Conservation (phyloP, 1,140 invertebrate species). For the Drosophila malerkotliana region DNA sequence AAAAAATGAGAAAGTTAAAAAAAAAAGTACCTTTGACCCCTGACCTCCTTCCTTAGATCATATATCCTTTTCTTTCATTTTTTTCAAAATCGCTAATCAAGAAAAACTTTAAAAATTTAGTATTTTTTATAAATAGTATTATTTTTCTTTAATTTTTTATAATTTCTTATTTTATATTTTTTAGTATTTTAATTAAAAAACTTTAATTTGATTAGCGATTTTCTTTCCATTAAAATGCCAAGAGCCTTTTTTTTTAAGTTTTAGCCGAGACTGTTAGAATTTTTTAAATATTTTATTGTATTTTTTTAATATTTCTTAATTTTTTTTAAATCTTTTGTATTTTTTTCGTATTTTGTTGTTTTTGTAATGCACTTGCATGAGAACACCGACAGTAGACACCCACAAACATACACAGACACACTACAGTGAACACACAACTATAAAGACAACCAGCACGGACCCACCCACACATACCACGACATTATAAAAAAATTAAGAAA, state of each 20-base stretch:
- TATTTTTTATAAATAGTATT: neutral
- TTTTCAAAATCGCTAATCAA: neutral
- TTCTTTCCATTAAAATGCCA: neutral
- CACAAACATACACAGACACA: neutral
- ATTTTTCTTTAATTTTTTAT: neutral
- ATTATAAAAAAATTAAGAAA: too few species aligned
- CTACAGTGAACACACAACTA: neutral
- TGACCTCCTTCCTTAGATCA: neutral
- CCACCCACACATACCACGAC: neutral
- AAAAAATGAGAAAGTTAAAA: too few species aligned
- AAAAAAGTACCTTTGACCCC: neutral
- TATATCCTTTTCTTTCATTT: neutral
- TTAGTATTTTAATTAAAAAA: neutral
- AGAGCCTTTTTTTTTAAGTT: neutral
- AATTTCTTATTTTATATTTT: neutral
- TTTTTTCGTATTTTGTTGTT: neutral
- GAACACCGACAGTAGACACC: slow-evolving; percentile 1
- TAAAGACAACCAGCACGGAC: neutral
- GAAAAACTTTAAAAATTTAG: neutral
- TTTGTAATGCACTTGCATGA: slow-evolving; percentile 8
- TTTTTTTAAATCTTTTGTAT: neutral
- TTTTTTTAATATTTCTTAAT: neutral
- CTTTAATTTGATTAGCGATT: neutral
- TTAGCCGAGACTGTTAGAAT: neutral
- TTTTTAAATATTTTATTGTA: neutral